A percentile compares a stretch with the other conserved stretches of the same genome.
These are phyloP conservation scores for Spea hammondii DNA, from an alignment of 2,797 vertebrate genomes.

Conservation along the genomic window DNA sequence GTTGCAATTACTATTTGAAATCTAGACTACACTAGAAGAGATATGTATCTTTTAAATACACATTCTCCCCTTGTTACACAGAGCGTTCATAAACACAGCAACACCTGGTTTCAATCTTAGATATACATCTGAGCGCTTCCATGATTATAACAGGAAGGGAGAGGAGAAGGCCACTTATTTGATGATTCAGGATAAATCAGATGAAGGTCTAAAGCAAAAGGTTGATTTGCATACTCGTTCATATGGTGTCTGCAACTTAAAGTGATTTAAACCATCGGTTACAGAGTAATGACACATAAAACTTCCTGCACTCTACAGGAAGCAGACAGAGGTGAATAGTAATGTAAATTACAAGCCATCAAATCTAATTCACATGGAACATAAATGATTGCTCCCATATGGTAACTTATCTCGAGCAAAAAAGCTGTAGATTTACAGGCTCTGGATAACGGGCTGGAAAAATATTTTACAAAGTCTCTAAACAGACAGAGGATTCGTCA, in stretches of 20 bases:
- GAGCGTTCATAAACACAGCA: constrained; percentile 21
- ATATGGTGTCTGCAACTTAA: constrained; percentile 31
- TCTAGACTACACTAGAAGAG: not conserved
- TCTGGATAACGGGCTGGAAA: constrained; percentile 36
- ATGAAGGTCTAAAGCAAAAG: constrained; percentile 19
- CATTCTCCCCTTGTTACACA: constrained; percentile 22
- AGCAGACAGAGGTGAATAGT: constrained; percentile 50
- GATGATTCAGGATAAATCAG: constrained; percentile 20
- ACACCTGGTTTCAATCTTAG: constrained; percentile 46
- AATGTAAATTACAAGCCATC: constrained; percentile 51
- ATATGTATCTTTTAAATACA: constrained; percentile 10
- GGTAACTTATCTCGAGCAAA: constrained; percentile 23
- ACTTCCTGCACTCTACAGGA: constrained; percentile 48
- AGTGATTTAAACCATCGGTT: constrained; percentile 46
- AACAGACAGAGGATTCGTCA: constrained; percentile 32
- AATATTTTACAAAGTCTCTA: constrained; percentile 39
- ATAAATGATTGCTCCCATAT: constrained; percentile 52
- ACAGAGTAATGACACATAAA: constrained; percentile 45
- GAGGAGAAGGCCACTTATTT: constrained; percentile 13
- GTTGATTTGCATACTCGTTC: constrained; percentile 45
- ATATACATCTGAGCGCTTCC: constrained; percentile 18
- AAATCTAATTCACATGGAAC: constrained; percentile 41
- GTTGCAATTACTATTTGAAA: not conserved
- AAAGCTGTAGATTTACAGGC: constrained; percentile 38
- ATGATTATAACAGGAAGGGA: constrained; percentile 25